Base-by-base conservation (phyloP, 2,113 vertebrate genomes). In the Hiodon tergisus region DNA sequence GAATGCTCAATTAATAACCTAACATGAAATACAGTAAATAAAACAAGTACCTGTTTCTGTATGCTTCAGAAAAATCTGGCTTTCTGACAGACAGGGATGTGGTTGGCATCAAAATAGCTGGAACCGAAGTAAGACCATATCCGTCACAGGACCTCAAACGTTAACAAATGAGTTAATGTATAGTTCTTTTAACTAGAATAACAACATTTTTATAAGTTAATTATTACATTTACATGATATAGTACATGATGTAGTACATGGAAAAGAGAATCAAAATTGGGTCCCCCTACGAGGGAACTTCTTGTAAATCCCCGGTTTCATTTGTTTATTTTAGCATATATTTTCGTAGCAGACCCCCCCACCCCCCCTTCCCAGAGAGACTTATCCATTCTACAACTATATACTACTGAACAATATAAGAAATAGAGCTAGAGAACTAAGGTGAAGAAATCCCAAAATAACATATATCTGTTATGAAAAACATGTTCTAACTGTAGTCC, bases 41-140 rank as follows among this genome's bases (percentile, higher is more conserved):
- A 51, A 58, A 14, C 70, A 60, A 74, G 68, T 86, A 90, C 91
- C 87, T 87, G 84, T 77, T 74, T 76, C 83, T 88, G 77, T 78
- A 83, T 75, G 61, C 80, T 46, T 86, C 82, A 1, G 82, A 78
- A 59, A 86, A 78, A 17, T 57, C 69, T 70, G 78, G 81, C 75
- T 77, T 83, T 70, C 81, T 84, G 50, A 87, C 78, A 60, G 86
- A 75, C 11, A 86, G 77, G 47, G 81, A 54, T 66, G 48, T 47
- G 54, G 87, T 73, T 5, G 85, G 84, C 31, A 86, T 71, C 4
- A 85, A 67, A 66, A 86, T 16, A 10, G 81, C 77, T 62, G 86
- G 79, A 76, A 67, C 76, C n/a, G 83, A 76, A 48, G 76, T 81
- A 7, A 86, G 66, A 58, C 85, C 78, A 77, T 78, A 85, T 75